Conservation (phyloP, 2,888 invertebrate species). For the Ariolimax columbianus region DNA sequence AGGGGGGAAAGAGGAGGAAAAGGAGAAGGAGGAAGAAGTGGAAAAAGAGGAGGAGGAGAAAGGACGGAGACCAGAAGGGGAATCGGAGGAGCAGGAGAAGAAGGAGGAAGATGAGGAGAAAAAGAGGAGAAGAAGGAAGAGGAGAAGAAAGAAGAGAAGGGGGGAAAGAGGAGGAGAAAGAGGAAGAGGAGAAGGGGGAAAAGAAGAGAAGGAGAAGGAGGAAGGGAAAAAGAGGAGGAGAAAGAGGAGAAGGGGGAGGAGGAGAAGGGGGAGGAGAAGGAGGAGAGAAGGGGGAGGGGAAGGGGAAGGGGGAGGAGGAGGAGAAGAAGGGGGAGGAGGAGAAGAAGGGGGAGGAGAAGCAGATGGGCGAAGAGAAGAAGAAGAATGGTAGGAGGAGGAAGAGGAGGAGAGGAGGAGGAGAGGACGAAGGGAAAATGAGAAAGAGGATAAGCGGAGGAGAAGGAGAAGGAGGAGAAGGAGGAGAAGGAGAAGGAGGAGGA, state of each 20-base stretch:
- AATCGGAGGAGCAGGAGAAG: neutral
- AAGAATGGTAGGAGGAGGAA: neutral
- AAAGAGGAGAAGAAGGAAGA: neutral
- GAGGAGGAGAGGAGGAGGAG: neutral
- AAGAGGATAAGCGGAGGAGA: neutral
- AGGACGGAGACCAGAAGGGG: neutral
- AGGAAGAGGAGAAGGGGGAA: neutral
- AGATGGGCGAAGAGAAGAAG: neutral
- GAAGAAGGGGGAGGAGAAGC: neutral
- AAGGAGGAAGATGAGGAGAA: neutral
- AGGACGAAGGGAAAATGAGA: neutral
- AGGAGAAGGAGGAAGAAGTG: neutral
- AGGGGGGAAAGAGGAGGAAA: too few species aligned
- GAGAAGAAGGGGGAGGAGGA: neutral
- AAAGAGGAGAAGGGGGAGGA: neutral
- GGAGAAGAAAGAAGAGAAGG: neutral
- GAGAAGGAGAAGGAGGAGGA: neutral
- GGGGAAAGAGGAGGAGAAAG: neutral
- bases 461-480: slow-evolving; percentile 1
- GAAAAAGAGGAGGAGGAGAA: neutral
- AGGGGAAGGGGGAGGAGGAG: neutral
- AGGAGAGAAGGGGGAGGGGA: neutral
- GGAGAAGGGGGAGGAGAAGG: neutral
- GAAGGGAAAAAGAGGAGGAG: neutral
- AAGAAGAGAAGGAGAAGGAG: neutral